phyloP scores from a whole-genome alignment of 1,140 invertebrate species.

The Metaphire vulgaris region DNA sequence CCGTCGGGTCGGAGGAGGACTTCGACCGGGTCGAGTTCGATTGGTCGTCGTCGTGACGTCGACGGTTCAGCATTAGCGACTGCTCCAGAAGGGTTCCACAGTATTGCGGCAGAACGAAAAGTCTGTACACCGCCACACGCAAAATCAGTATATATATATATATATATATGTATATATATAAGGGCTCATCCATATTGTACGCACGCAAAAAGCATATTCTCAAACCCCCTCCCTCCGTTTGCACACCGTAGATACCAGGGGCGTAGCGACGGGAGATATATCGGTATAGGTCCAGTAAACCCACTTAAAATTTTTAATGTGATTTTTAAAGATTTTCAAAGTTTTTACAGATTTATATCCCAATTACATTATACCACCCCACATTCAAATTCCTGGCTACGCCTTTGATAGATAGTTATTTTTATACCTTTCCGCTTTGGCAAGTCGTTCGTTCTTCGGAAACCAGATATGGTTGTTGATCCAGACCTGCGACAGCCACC shows the following conservation, averaged over 20 bases:
- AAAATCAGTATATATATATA: not conserved
- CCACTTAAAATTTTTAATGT: too few species aligned
- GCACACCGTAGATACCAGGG: too few species aligned
- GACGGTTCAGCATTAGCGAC: slow-evolving; percentile 85
- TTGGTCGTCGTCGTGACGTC: slow-evolving; percentile 86
- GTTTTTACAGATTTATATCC: too few species aligned
- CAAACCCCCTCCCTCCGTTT: too few species aligned
- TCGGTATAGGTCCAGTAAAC: too few species aligned
- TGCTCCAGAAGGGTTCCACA: slow-evolving; percentile 87
- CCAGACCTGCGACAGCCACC: slow-evolving; percentile 92
- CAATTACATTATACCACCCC: slow-evolving; percentile 13
- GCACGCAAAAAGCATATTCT: too few species aligned
- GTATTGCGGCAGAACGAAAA: slow-evolving; percentile 94
- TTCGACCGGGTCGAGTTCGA: slow-evolving; percentile 51
- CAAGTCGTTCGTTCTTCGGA: slow-evolving; percentile 90
- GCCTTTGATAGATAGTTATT: too few species aligned
- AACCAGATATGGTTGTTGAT: slow-evolving; percentile 94
- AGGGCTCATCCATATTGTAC: too few species aligned
- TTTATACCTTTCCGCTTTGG: slow-evolving; percentile 82
- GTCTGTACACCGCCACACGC: slow-evolving; percentile 41
- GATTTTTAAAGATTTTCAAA: too few species aligned
- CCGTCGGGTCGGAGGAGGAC: not conserved
- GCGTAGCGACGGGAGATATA: too few species aligned
- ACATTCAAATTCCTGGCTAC: too few species aligned
- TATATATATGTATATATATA: too few species aligned